These are phyloP conservation scores for Miichthys miiuy DNA, from an alignment of 2,797 vertebrate species.

Conservation along the genomic window DNA sequence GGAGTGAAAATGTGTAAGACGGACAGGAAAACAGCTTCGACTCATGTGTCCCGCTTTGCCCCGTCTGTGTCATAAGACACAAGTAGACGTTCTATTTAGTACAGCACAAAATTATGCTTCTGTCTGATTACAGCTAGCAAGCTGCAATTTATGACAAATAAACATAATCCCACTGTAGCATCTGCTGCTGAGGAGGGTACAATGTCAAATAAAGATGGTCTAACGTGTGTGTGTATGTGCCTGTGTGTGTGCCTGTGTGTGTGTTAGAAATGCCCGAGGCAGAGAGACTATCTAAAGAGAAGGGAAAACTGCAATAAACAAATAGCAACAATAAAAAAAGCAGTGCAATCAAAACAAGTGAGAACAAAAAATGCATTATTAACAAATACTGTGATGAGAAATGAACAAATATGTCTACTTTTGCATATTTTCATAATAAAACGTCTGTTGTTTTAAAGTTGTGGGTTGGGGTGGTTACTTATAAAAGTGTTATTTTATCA, in stretches of 20 bases:
- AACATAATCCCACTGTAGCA: slow-evolving; percentile 15
- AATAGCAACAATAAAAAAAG: slow-evolving; percentile 32
- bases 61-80: not conserved
- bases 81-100: not conserved
- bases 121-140: slow-evolving; percentile 11
- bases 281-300: slow-evolving; percentile 12
- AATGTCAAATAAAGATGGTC: slow-evolving; percentile 33
- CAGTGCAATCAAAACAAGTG: slow-evolving; percentile 1
- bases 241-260: slow-evolving; percentile 8
- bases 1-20: not conserved
- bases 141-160: slow-evolving; percentile 34
- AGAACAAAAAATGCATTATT: slow-evolving; percentile 23
- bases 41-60: not conserved
- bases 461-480: not conserved
- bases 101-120: not conserved
- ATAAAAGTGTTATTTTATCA: no score
- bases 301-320: not conserved
- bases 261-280: slow-evolving; percentile 29
- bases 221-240: not conserved
- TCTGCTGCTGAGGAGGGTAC: slow-evolving; percentile 29
- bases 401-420: slow-evolving; percentile 3
- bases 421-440: not conserved
- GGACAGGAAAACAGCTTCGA: not conserved
- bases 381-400: slow-evolving; percentile 11
- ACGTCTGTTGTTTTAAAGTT: not conserved